Conservation (phyloP, 1,140 invertebrate species). For the Dendroctonus valens region DNA sequence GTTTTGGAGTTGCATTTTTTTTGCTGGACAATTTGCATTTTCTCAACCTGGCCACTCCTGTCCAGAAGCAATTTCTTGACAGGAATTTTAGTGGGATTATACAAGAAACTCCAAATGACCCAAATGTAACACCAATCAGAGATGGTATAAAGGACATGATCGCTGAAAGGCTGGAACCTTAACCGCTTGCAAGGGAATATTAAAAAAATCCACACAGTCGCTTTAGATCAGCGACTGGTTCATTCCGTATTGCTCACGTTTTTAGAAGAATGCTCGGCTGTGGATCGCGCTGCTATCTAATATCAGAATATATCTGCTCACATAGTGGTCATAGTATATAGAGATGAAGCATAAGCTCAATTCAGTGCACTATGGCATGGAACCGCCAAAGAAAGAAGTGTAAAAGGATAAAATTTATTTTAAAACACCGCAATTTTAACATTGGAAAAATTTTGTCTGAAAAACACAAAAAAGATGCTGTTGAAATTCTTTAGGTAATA, state of each 20-base stretch:
- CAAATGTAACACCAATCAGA: conserved; percentile 57
- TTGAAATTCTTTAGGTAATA: conserved; percentile 54
- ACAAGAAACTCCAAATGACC: conserved; percentile 66
- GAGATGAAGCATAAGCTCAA: conserved; percentile 72
- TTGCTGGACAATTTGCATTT: conserved; percentile 70
- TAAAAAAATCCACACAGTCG: conserved; percentile 65
- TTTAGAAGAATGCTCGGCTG: conserved; percentile 67
- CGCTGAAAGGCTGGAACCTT: conserved; percentile 70
- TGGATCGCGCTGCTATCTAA: conserved; percentile 70
- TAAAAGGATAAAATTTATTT: conserved; percentile 37
- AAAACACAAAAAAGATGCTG: no score
- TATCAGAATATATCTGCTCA: conserved; percentile 68
- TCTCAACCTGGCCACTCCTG: conserved; percentile 60
- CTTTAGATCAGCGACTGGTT: conserved; percentile 65
- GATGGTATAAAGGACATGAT: conserved; percentile 62
- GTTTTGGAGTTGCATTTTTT: no score
- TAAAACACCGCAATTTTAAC: background rate
- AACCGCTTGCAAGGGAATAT: conserved; percentile 69
- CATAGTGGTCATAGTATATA: conserved; percentile 76
- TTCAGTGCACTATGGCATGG: conserved; percentile 85
- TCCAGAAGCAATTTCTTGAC: conserved; percentile 64
- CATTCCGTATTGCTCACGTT: conserved; percentile 83
- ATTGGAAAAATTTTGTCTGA: no score
- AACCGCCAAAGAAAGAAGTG: conserved; percentile 75
- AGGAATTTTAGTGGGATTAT: conserved; percentile 81